These are phyloP conservation scores for Paramisgurnus dabryanus DNA, from an alignment of 2,113 vertebrate species.

Conservation along the genomic window DNA sequence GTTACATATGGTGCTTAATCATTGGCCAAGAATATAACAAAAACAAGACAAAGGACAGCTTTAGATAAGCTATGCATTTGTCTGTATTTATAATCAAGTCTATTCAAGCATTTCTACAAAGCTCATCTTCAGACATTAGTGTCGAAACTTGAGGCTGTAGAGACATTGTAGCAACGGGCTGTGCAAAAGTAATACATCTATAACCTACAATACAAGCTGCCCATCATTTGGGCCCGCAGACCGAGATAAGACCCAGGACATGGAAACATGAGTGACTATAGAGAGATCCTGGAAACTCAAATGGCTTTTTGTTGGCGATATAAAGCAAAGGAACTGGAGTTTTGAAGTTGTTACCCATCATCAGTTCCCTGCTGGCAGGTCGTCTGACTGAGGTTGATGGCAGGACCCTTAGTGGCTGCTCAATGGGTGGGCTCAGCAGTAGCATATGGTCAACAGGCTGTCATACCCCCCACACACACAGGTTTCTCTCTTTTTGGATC, in stretches of 20 bases:
- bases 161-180: neutral
- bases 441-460: slow-evolving; percentile 52
- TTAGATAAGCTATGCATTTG: no score
- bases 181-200: neutral
- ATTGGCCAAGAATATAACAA: neutral
- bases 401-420: slow-evolving; percentile 11
- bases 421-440: slow-evolving; percentile 41
- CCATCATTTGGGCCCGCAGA: neutral
- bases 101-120: no score
- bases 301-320: neutral
- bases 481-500: slow-evolving; percentile 24
- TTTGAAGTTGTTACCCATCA: slow-evolving; percentile 3
- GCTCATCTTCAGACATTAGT: no score
- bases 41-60: neutral
- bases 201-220: neutral
- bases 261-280: slow-evolving; percentile 11
- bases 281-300: neutral
- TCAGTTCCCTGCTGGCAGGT: slow-evolving; percentile 20
- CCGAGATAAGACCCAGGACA: neutral
- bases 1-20: neutral
- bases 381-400: slow-evolving; percentile 7
- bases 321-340: neutral
- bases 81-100: no score
- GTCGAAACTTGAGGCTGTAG: no score
- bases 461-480: slow-evolving; percentile 18